Evolutionary conservation across 2,888 invertebrate species (phyloP).

Genomic region (Drosophila vallismaia): DNA sequence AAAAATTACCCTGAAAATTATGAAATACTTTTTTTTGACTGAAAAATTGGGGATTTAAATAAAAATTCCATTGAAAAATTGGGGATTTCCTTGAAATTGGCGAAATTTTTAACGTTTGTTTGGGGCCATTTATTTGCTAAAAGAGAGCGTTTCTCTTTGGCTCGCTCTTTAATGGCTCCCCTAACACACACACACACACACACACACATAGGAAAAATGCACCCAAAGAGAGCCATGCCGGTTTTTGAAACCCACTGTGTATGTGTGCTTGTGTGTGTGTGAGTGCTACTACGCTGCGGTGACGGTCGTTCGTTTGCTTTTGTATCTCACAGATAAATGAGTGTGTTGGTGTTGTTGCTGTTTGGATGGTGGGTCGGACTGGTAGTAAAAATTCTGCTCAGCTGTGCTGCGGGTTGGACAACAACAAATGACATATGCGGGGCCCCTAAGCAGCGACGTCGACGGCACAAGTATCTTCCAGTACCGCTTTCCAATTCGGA

Average conservation of each 20-base stretch:
- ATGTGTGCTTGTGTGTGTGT: slow-evolving; percentile 10
- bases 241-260: slow-evolving; percentile 23
- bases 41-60: slow-evolving; percentile 31
- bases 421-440: slow-evolving; percentile 37
- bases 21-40: slow-evolving; percentile 4
- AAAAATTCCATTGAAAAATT: background rate
- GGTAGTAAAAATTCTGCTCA: slow-evolving; percentile 69
- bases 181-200: background rate
- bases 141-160: slow-evolving; percentile 16
- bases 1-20: too few species aligned
- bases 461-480: slow-evolving; percentile 19
- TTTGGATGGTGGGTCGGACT: slow-evolving; percentile 2
- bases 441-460: slow-evolving; percentile 16
- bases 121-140: slow-evolving; percentile 9
- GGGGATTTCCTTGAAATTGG: background rate
- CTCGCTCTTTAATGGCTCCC: slow-evolving; percentile 10
- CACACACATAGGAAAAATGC: slow-evolving; percentile 49
- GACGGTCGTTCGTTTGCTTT: slow-evolving; percentile 43
- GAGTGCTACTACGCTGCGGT: slow-evolving; percentile 42
- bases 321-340: slow-evolving; percentile 66
- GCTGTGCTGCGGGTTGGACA: slow-evolving; percentile 57
- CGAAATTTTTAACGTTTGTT: background rate
- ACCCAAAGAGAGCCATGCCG: slow-evolving; percentile 47
- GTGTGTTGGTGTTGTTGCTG: slow-evolving; percentile 31
- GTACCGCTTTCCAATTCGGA: slow-evolving; percentile 36